Evolutionary conservation across 2,113 vertebrate species (phyloP), one percentile per base, ranked within the genome.

Genomic region (Scortum barcoo): DNA sequence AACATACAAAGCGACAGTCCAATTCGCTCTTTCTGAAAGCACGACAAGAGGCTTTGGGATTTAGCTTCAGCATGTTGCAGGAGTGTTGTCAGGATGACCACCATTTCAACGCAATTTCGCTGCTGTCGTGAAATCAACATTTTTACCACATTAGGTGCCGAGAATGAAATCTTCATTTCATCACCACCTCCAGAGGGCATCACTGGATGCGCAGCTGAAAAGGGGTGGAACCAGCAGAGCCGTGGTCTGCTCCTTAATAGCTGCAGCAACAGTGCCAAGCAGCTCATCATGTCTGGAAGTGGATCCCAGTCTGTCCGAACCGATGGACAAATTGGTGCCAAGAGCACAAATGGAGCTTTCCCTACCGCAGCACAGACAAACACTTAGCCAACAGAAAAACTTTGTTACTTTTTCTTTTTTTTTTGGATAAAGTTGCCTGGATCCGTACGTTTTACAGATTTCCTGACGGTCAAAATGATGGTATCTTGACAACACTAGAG

Each of bases 141-240:
- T 58, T 46, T 19, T 12, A 68, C 2, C 50, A 19, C 56, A 53
- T 83, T 61, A 44, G 67, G 61, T 38, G 33, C 50, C 9, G 33
- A 42, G 46, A 48, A 54, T 30, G 24, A 20, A n/a, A 48, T 30
- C n/a, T 57, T 16, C 16, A 28, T 74, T 56, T 12, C 12, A 54
- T 24, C 19, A 1, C 53, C 17, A 6, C 78, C 90, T 82, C 40
- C 61, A 78, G 83, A 56, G 76, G 72, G 81, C 73, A 30, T 30
- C 63, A 26, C 51, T 17, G 76, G 74, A 74, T 10, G 40, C 12
- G 7, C 2, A 5, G 50, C 48, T 28, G 46, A 30, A 38, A 30
- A 65, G 12, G 36, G 20, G 17, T 26, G 60, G 70, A 78, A 63
- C 30, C 28, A 2, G 14, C 28, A 36, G 51, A 51, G 24, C 79